These are phyloP conservation scores for Chaitophorus viminalis DNA, from an alignment of 2,888 invertebrate genomes.

Conservation along the genomic window DNA sequence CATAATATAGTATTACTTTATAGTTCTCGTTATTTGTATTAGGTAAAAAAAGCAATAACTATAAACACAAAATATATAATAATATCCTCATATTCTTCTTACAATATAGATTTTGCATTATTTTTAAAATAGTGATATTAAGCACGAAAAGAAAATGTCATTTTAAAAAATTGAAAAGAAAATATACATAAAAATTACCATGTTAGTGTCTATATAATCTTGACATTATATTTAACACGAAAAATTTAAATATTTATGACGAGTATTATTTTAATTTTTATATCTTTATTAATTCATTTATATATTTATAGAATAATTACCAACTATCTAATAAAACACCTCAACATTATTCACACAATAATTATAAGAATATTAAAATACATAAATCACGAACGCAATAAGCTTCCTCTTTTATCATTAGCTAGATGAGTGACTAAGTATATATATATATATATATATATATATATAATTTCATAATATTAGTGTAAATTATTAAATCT, in stretches of 20 bases:
- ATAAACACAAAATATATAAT: too few relatives aligned
- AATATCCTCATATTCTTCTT: too few relatives aligned
- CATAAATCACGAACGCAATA: slow-evolving; percentile 41
- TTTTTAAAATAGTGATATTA: too few relatives aligned
- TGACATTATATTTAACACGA: background rate
- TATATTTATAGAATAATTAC: slow-evolving; percentile 31
- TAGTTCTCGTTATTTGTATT: too few relatives aligned
- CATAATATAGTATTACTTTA: too few relatives aligned
- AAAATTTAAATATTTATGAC: slow-evolving; percentile 11
- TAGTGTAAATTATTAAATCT: slow-evolving; percentile 53
- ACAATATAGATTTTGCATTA: too few relatives aligned
- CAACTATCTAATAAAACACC: slow-evolving; percentile 1
- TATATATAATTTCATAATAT: too few relatives aligned
- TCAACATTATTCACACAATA: background rate
- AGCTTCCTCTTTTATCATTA: slow-evolving; percentile 45
- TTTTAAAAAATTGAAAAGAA: too few relatives aligned
- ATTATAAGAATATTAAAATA: slow-evolving; percentile 25
- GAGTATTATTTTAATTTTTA: background rate
- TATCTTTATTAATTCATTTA: slow-evolving; percentile 10
- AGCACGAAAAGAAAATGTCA: too few relatives aligned
- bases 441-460: background rate
- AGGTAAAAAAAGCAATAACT: too few relatives aligned
- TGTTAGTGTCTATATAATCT: too few relatives aligned
- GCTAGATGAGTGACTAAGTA: background rate
- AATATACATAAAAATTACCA: too few relatives aligned